These are phyloP conservation scores for Homarus gammarus DNA, from an alignment of 2,888 invertebrate species.

Conservation along the genomic window DNA sequence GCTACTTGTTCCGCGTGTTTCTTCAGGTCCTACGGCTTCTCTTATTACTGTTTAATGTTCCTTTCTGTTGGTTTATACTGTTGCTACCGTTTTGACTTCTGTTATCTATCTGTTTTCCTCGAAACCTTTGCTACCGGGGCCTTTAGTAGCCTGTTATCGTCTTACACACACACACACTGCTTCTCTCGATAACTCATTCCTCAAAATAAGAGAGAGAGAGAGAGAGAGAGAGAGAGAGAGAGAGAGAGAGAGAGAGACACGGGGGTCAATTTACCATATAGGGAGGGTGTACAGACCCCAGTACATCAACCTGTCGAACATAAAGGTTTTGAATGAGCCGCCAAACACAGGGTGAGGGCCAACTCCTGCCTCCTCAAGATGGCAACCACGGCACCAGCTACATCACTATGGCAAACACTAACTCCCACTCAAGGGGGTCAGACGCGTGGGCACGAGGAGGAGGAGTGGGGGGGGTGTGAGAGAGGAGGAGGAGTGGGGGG, in stretches of 20 bases:
- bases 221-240: not conserved
- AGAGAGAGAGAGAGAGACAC: no score
- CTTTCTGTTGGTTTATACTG: no score
- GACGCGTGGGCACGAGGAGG: no score
- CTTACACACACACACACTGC: no score
- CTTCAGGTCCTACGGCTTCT: no score
- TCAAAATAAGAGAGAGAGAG: not conserved
- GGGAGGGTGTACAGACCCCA: not conserved
- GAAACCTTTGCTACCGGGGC: no score
- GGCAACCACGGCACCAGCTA: slow-evolving; percentile 27
- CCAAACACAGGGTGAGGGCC: slow-evolving; percentile 55
- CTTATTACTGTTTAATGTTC: no score
- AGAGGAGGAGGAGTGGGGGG: not conserved
- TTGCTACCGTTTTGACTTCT: no score
- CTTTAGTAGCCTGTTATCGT: no score
- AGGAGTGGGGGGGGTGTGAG: not conserved
- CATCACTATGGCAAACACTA: slow-evolving; percentile 38
- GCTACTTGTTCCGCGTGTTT: no score
- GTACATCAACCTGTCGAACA: slow-evolving; percentile 50
- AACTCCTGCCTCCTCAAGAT: slow-evolving; percentile 46
- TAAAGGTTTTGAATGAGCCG: slow-evolving; percentile 55
- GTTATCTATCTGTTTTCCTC: no score
- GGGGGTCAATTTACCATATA: slow-evolving; percentile 28
- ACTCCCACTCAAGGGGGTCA: slow-evolving; percentile 15
- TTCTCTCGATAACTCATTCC: no score